These are phyloP conservation scores for Allygus modestus DNA, from an alignment of 2,888 invertebrate species.

Conservation along the genomic window DNA sequence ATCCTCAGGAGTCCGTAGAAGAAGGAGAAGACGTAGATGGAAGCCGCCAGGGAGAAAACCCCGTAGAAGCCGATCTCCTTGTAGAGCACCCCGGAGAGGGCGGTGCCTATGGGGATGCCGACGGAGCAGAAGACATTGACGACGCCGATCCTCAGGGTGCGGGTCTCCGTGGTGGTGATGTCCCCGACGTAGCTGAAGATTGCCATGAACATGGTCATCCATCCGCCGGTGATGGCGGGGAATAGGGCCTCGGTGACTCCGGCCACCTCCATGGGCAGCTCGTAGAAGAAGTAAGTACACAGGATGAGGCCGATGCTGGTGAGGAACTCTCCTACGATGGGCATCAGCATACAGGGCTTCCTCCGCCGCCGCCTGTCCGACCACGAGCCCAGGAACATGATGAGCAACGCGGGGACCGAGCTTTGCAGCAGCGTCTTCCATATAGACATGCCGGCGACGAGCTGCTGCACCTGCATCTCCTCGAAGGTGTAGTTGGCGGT, in stretches of 20 bases:
- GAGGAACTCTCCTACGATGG: conserved; percentile 88
- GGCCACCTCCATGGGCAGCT: conserved; percentile 86
- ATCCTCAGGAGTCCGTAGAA: conserved; percentile 85
- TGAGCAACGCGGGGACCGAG: conserved; percentile 87
- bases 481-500: conserved; percentile 82
- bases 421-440: conserved; percentile 93
- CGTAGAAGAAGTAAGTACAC: conserved; percentile 88
- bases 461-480: conserved; percentile 83
- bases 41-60: conserved; percentile 87
- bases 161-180: conserved; percentile 88
- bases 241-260: conserved; percentile 89
- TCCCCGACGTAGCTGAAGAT: conserved; percentile 94
- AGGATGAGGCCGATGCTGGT: conserved; percentile 87
- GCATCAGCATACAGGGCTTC: conserved; percentile 90
- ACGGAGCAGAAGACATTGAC: conserved; percentile 93
- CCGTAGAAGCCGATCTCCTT: conserved; percentile 81
- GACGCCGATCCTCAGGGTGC: conserved; percentile 91
- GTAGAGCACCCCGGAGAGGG: conserved; percentile 87
- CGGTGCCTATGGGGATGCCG: conserved; percentile 93
- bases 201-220: conserved; percentile 95
- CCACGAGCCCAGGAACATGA: conserved; percentile 88
- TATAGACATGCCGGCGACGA: conserved; percentile 89
- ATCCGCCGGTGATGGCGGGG: conserved; percentile 89
- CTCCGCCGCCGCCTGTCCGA: conserved; percentile 80
- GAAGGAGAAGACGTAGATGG: conserved; percentile 85